A percentile compares a stretch with the other conserved stretches of the same genome.
phyloP scores from a whole-genome alignment of 2,113 vertebrate genomes.

The Hydropotes inermis region DNA sequence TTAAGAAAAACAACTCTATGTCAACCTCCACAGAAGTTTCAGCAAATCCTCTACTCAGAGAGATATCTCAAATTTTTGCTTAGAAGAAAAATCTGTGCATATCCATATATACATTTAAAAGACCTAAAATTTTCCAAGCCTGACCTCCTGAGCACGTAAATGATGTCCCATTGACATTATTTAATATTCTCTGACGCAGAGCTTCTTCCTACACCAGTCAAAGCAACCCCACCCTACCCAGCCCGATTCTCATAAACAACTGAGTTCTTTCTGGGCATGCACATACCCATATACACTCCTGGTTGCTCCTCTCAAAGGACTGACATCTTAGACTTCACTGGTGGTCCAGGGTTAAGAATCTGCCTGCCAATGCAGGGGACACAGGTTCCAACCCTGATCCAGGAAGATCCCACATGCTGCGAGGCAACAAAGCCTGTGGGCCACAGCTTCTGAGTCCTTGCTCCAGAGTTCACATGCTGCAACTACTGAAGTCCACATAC shows the following conservation, averaged over 20 bases:
- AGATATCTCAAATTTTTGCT: background rate
- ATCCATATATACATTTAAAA: background rate
- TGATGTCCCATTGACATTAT: background rate
- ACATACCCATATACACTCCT: background rate
- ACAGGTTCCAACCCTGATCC: background rate
- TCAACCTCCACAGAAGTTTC: background rate
- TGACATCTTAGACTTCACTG: background rate
- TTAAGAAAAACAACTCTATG: background rate
- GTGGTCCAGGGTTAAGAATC: background rate
- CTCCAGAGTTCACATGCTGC: fast-evolving
- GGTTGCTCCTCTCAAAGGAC: background rate
- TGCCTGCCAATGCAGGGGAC: background rate
- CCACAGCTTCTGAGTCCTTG: background rate
- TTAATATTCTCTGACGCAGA: background rate
- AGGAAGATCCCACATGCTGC: background rate
- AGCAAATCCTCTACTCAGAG: background rate
- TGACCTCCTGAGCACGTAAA: background rate
- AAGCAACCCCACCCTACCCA: background rate
- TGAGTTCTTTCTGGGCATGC: background rate
- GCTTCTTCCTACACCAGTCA: background rate
- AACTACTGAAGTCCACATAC: fast-evolving
- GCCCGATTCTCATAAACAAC: background rate
- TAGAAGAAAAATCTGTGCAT: background rate
- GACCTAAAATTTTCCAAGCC: background rate
- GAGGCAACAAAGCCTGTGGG: background rate